Evolutionary conservation across 1,140 invertebrate species (phyloP).

Genomic region (Scaptomyza montana): DNA sequence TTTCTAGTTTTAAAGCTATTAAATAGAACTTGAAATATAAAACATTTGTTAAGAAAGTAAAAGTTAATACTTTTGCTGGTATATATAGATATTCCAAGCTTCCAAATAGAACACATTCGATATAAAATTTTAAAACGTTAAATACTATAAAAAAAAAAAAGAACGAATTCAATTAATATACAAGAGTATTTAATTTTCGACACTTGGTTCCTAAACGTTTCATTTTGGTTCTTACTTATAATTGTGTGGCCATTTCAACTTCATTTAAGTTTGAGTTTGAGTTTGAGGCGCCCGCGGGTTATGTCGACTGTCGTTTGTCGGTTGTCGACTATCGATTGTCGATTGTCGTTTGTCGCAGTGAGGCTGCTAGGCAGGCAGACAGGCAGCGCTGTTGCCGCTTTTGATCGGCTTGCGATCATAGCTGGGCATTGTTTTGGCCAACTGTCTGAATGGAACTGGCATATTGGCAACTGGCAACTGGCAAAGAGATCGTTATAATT

Average conservation of each 20-base stretch:
- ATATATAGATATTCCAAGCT: too few relatives aligned
- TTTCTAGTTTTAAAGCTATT: too few relatives aligned
- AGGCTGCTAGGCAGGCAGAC: not conserved
- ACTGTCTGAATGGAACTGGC: conserved; percentile 34
- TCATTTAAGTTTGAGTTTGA: conserved; percentile 65
- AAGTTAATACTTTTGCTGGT: too few relatives aligned
- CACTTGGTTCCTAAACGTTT: not conserved
- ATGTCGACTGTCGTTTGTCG: conserved; percentile 59
- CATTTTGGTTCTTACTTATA: conserved; percentile 45
- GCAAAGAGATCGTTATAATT: conserved; percentile 77
- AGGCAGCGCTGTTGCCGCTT: conserved; percentile 16
- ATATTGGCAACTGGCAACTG: conserved; percentile 17
- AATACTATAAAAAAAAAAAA: too few relatives aligned
- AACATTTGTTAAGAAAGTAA: too few relatives aligned
- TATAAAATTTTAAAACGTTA: too few relatives aligned
- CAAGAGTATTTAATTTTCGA: conserved; percentile 5
- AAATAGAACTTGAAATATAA: too few relatives aligned
- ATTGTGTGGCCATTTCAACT: conserved; percentile 77
- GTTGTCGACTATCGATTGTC: conserved; percentile 38
- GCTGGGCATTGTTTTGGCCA: conserved; percentile 65
- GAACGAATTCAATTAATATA: not conserved
- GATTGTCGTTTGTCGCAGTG: conserved; percentile 27
- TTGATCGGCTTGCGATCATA: conserved; percentile 39
- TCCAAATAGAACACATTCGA: too few relatives aligned
- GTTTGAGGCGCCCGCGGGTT: conserved; percentile 63